Evolutionary conservation across 2,888 invertebrate genomes (phyloP).

Genomic region (Drosophila subsilvestris): DNA sequence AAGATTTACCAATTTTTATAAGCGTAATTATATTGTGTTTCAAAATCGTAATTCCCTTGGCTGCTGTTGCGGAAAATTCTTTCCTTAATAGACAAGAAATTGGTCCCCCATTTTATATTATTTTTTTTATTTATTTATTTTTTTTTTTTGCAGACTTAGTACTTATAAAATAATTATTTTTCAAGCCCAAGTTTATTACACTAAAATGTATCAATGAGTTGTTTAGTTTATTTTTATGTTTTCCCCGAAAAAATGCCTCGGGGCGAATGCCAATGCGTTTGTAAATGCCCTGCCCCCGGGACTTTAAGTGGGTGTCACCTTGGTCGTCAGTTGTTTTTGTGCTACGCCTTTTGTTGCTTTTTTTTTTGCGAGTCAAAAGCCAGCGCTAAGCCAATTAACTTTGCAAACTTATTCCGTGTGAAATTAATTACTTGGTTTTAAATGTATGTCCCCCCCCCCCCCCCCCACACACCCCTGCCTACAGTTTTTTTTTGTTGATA

Average conservation of each 20-base stretch:
- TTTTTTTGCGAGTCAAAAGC: conserved; percentile 51
- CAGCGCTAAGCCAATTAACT: conserved; percentile 71
- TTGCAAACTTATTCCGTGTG: conserved; percentile 74
- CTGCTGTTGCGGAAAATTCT: too few relatives aligned
- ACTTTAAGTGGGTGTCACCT: neutral
- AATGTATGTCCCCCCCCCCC: conserved; percentile 36
- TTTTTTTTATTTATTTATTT: too few relatives aligned
- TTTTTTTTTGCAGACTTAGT: too few relatives aligned
- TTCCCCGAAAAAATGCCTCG: too few relatives aligned
- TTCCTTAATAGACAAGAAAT: too few relatives aligned
- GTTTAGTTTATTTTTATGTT: neutral
- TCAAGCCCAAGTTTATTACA: too few relatives aligned
- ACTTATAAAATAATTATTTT: too few relatives aligned
- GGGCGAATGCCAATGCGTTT: neutral
- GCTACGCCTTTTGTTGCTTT: neutral
- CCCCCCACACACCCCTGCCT: conserved; percentile 4
- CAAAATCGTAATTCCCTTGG: too few relatives aligned
- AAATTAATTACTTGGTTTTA: conserved; percentile 71
- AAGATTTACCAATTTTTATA: too few relatives aligned
- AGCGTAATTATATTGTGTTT: too few relatives aligned
- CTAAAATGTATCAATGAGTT: neutral
- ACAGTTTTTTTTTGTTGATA: conserved; percentile 13
- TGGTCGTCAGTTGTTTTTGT: neutral
- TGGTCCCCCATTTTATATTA: too few relatives aligned
- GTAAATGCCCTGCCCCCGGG: neutral